These are phyloP conservation scores for Gisinianus flammeolus DNA, from an alignment of 2,888 invertebrate genomes.

Conservation along the genomic window DNA sequence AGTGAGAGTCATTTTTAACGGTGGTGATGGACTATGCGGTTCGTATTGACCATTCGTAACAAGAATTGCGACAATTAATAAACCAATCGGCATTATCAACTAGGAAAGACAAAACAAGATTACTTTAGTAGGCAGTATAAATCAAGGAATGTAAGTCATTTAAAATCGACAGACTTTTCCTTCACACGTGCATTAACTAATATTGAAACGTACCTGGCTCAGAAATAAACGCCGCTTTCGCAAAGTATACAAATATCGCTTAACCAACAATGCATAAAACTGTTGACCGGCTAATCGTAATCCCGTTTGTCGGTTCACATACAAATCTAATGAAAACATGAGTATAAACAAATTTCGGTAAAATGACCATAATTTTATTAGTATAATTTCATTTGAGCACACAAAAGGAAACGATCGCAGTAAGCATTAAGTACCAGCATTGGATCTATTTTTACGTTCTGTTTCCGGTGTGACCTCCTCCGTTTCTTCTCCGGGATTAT, in stretches of 20 bases:
- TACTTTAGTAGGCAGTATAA: neutral
- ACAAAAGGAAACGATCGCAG: neutral
- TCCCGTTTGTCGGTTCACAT: constrained; percentile 34
- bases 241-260: constrained; percentile 54
- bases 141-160: neutral
- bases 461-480: neutral
- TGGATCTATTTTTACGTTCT: neutral
- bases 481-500: constrained; percentile 15
- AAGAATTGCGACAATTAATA: constrained; percentile 51
- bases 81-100: constrained; percentile 52
- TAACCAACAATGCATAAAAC: constrained; percentile 51
- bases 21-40: constrained; percentile 38
- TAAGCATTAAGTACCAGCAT: neutral
- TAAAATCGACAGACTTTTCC: neutral
- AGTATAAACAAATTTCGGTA: too few relatives aligned
- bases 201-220: constrained; percentile 47
- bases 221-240: constrained; percentile 51
- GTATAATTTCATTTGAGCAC: neutral
- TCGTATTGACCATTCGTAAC: constrained; percentile 47
- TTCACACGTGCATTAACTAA: neutral
- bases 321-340: neutral
- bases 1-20: constrained; percentile 47
- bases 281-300: constrained; percentile 47
- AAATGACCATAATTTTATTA: neutral
- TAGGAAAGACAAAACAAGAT: constrained; percentile 15